Evolutionary conservation across 2,113 vertebrate genomes (phyloP).

Genomic region (Echinops telfairi): DNA sequence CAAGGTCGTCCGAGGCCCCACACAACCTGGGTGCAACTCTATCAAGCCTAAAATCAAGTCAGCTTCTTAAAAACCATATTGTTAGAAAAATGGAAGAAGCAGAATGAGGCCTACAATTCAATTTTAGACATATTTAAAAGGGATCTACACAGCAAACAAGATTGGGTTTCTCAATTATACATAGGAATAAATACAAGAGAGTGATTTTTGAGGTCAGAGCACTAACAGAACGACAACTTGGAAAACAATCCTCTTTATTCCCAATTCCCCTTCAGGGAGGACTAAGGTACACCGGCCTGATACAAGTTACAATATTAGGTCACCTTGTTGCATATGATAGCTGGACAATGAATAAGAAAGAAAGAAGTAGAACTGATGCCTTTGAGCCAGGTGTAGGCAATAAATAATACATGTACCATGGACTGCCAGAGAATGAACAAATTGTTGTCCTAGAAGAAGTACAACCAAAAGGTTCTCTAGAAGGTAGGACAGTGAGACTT

Average conservation of each 20-base stretch:
- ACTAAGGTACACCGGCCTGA: too few species aligned
- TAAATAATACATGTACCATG: not conserved
- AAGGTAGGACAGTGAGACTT: too few species aligned
- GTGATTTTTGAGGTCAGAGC: conserved; percentile 15
- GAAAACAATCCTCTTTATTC: conserved; percentile 52
- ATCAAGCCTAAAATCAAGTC: not conserved
- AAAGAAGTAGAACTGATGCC: too few species aligned
- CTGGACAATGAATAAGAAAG: too few species aligned
- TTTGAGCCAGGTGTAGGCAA: too few species aligned
- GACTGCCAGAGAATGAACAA: not conserved
- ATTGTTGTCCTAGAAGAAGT: not conserved
- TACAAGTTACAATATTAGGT: too few species aligned
- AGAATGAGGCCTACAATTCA: not conserved
- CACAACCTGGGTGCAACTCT: not conserved
- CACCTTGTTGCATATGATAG: too few species aligned
- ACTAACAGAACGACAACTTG: conserved; percentile 40
- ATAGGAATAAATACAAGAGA: conserved; percentile 41
- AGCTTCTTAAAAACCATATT: conserved; percentile 24
- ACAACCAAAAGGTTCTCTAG: not conserved
- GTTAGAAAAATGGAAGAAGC: conserved; percentile 45
- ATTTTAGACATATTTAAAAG: conserved; percentile 35
- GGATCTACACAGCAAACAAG: not conserved
- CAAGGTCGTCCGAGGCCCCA: not conserved
- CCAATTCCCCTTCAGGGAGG: not conserved
- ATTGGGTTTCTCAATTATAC: conserved; percentile 38